phyloP scores from a whole-genome alignment of 1,140 invertebrate genomes.

The Ceratina australensis region DNA sequence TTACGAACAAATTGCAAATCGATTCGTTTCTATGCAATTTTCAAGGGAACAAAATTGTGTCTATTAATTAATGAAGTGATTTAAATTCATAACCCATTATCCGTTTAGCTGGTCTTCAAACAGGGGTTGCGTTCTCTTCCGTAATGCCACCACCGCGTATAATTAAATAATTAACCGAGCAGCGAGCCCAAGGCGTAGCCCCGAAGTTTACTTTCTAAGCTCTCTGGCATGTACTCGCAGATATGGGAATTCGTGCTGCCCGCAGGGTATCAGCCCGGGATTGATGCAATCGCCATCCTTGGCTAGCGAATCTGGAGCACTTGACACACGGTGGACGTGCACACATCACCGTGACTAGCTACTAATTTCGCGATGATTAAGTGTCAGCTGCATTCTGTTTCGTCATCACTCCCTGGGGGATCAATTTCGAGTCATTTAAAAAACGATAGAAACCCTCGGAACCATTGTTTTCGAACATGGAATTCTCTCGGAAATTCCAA shows the following conservation, averaged over 20 bases:
- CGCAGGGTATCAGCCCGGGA: constrained; percentile 50
- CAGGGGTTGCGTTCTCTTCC: background rate
- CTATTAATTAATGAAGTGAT: too few species aligned
- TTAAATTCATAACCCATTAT: too few species aligned
- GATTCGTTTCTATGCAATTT: too few species aligned
- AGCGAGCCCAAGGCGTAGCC: constrained; percentile 35
- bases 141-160: constrained; percentile 16
- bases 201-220: constrained; percentile 54
- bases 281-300: constrained; percentile 62
- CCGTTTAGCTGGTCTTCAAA: background rate
- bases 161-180: constrained; percentile 51
- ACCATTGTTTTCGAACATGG: too few species aligned
- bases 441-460: background rate
- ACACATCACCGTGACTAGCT: background rate
- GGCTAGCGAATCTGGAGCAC: constrained; percentile 60
- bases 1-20: too few species aligned
- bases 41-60: too few species aligned
- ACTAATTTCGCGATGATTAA: constrained; percentile 18
- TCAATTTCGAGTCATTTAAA: too few species aligned
- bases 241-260: constrained; percentile 72
- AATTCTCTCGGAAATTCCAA: too few species aligned
- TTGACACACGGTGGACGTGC: constrained; percentile 30
- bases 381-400: constrained; percentile 7
- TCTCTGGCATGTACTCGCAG: constrained; percentile 50
- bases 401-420: background rate